These are phyloP conservation scores for Drosophila nasuta DNA, from an alignment of 1,140 invertebrate genomes.

Conservation along the genomic window DNA sequence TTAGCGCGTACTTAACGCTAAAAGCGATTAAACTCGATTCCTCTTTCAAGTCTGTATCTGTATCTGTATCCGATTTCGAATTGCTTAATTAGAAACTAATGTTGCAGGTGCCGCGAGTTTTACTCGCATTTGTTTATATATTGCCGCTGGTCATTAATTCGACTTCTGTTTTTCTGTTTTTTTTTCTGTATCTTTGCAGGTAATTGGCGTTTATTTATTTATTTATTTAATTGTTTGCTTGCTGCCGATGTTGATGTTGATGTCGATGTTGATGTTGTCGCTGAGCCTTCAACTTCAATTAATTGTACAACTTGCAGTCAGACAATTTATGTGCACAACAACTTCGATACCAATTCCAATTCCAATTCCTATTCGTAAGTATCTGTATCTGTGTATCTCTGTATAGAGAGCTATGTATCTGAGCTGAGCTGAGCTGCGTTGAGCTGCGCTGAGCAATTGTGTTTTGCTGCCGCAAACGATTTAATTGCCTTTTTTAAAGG, in stretches of 20 bases:
- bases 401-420: neutral
- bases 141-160: slow-evolving; percentile 16
- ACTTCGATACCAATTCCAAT: slow-evolving; percentile 6
- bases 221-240: slow-evolving; percentile 66
- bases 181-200: slow-evolving; percentile 39
- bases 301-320: slow-evolving; percentile 51
- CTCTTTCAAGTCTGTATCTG: slow-evolving; percentile 13
- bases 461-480: slow-evolving; percentile 51
- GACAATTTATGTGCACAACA: slow-evolving; percentile 22
- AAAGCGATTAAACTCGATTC: slow-evolving; percentile 30
- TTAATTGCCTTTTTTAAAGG: slow-evolving; percentile 80
- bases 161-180: slow-evolving; percentile 20
- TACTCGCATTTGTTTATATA: slow-evolving; percentile 7
- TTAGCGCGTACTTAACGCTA: slow-evolving; percentile 40
- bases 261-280: slow-evolving; percentile 39
- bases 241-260: slow-evolving; percentile 27
- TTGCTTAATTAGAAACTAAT: slow-evolving; percentile 79
- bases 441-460: slow-evolving; percentile 30
- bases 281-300: slow-evolving; percentile 67
- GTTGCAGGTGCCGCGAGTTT: slow-evolving; percentile 31
- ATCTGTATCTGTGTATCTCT: slow-evolving; percentile 24
- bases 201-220: slow-evolving; percentile 55
- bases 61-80: slow-evolving; percentile 44
- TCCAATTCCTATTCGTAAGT: slow-evolving; percentile 40
- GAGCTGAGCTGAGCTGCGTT: slow-evolving; percentile 1